A percentile compares a stretch with the other conserved stretches of the same genome.
These are phyloP conservation scores for Adelognathus sp. DNA, from an alignment of 2,888 invertebrate species.

Conservation along the genomic window DNA sequence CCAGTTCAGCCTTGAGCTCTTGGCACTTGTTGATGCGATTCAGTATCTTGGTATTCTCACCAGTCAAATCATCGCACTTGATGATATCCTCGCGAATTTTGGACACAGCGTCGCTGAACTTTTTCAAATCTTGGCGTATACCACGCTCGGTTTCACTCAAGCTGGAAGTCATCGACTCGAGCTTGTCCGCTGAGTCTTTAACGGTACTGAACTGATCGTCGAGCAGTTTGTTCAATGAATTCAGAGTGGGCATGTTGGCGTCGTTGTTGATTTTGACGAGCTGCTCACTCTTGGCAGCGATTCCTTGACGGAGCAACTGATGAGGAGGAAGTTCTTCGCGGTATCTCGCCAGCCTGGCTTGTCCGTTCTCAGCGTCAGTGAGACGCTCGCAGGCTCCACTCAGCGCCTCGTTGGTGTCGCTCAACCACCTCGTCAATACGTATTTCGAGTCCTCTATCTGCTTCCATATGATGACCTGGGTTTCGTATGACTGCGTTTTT, in stretches of 20 bases:
- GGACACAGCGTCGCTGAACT: conserved; percentile 86
- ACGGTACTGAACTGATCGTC: conserved; percentile 90
- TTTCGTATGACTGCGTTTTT: conserved; percentile 91
- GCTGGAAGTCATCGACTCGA: conserved; percentile 88
- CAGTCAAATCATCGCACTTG: conserved; percentile 94
- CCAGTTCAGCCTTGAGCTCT: conserved; percentile 87
- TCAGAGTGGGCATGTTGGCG: conserved; percentile 86
- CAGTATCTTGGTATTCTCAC: conserved; percentile 92
- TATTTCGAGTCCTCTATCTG: conserved; percentile 94
- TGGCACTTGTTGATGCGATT: conserved; percentile 90
- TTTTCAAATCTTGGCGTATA: conserved; percentile 88
- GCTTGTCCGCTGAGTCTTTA: conserved; percentile 87
- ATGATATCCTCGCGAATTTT: conserved; percentile 91
- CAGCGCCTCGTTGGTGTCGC: conserved; percentile 90
- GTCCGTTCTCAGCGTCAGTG: conserved; percentile 91
- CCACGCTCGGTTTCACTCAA: conserved; percentile 89
- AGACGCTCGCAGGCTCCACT: conserved; percentile 89
- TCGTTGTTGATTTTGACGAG: conserved; percentile 89
- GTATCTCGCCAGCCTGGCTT: conserved; percentile 90
- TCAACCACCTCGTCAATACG: conserved; percentile 92
- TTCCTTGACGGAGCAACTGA: conserved; percentile 88
- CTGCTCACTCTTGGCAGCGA: conserved; percentile 91
- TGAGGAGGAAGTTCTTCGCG: conserved; percentile 92
- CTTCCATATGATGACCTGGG: conserved; percentile 95
- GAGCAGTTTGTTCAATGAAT: conserved; percentile 86